These are phyloP conservation scores for Eulacestoma nigropectus DNA, from an alignment of 2,113 vertebrate genomes.

Conservation along the genomic window DNA sequence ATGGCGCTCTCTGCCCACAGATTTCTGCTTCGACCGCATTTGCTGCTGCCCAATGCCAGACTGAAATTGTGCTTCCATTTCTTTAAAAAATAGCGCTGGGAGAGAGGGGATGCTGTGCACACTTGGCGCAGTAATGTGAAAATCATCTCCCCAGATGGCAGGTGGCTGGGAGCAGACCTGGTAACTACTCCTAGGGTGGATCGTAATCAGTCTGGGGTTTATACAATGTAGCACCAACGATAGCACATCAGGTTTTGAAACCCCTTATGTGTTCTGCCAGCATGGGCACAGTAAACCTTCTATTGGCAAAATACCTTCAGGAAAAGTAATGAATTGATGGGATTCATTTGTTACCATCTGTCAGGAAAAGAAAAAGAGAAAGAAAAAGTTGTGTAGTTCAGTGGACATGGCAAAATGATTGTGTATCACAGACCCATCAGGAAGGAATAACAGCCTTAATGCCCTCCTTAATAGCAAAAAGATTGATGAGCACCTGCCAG, in stretches of 20 bases:
- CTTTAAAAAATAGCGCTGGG: neutral
- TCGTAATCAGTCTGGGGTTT: neutral
- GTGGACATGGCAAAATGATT: neutral
- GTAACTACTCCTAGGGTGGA: neutral
- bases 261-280: neutral
- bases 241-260: neutral
- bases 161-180: neutral
- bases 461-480: neutral
- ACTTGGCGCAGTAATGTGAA: neutral
- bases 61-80: neutral
- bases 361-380: neutral
- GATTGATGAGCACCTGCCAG: neutral
- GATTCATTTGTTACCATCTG: neutral
- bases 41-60: neutral
- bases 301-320: neutral
- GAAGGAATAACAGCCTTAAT: neutral
- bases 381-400: neutral
- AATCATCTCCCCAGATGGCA: neutral
- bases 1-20: conserved; percentile 20
- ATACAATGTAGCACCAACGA: fast-evolving
- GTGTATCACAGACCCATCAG: fast-evolving
- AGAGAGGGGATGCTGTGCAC: neutral
- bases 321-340: neutral
- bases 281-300: neutral
- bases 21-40: neutral